Percentiles rank a stretch among this genome's conserved stretches.
Conservation (phyloP, 2,888 invertebrate species). For the Noctuana brunneofusca region DNA sequence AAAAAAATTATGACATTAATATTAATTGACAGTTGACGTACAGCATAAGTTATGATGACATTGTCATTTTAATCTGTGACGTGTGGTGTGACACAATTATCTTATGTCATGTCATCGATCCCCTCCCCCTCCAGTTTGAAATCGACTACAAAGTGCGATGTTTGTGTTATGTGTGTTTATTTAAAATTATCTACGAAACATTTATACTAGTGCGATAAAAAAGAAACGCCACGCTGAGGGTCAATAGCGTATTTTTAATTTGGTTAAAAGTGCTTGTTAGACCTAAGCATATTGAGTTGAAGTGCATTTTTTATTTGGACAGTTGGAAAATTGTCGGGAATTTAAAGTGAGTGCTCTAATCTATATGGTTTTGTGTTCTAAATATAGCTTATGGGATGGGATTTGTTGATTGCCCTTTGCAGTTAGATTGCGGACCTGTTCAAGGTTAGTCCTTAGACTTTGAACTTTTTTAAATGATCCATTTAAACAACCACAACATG, state of each 20-base stretch:
- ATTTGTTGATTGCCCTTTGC: constrained; percentile 8
- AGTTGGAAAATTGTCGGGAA: constrained; percentile 4
- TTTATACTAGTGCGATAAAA: constrained; percentile 13
- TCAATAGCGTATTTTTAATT: constrained; percentile 4
- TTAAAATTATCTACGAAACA: constrained; percentile 24
- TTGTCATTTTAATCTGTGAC: too few relatives aligned
- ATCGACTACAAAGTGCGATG: constrained; percentile 11
- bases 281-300: background rate
- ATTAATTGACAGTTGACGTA: too few relatives aligned
- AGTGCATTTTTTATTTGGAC: background rate
- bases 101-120: too few relatives aligned
- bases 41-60: background rate
- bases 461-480: constrained; percentile 33
- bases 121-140: constrained; percentile 33
- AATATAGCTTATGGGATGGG: constrained; percentile 33
- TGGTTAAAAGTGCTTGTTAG: background rate
- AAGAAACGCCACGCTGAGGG: background rate
- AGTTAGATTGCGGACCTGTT: constrained; percentile 17
- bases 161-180: constrained; percentile 21
- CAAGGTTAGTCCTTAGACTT: constrained; percentile 51
- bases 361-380: constrained; percentile 29
- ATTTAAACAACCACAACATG: background rate
- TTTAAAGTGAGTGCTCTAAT: constrained; percentile 14
- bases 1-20: too few relatives aligned
- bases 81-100: too few relatives aligned